Percentiles rank a stretch among this genome's conserved stretches.
Evolutionary conservation across 2,888 invertebrate species (phyloP).

Genomic region (Erebia epiphron): DNA sequence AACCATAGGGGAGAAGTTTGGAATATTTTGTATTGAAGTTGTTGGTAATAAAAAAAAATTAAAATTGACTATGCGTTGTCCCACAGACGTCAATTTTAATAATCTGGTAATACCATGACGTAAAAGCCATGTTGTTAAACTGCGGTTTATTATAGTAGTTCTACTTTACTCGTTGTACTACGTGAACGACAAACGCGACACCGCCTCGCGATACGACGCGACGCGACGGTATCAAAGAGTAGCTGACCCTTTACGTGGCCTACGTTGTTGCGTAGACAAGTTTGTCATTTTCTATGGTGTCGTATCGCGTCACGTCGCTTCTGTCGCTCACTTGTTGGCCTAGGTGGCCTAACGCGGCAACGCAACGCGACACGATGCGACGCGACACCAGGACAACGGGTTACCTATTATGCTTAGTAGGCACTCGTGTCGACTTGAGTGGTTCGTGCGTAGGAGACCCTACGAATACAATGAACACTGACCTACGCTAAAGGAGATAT

Average conservation of each 20-base stretch:
- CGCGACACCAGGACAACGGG: no score
- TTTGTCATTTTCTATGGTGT: no score
- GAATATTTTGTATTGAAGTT: no score
- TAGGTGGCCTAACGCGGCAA: no score
- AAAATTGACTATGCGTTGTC: no score
- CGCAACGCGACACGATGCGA: not conserved
- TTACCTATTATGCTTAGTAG: not conserved
- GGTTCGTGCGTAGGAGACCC: slow-evolving; percentile 1
- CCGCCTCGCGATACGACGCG: not conserved
- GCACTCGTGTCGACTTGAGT: not conserved
- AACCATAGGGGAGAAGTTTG: no score
- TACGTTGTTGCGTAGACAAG: no score
- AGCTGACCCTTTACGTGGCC: no score
- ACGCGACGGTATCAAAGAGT: not conserved
- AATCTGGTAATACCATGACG: not conserved
- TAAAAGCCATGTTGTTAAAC: not conserved
- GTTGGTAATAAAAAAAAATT: no score
- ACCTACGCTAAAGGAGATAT: slow-evolving; percentile 41
- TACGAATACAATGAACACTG: slow-evolving; percentile 39
- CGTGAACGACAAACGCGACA: not conserved
- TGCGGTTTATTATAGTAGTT: not conserved
- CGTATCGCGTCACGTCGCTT: no score
- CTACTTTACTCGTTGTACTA: not conserved
- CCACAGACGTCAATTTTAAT: not conserved
- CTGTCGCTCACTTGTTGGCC: no score